These are phyloP conservation scores for Ceryle rudis DNA, from an alignment of 2,797 vertebrate genomes.

Conservation along the genomic window DNA sequence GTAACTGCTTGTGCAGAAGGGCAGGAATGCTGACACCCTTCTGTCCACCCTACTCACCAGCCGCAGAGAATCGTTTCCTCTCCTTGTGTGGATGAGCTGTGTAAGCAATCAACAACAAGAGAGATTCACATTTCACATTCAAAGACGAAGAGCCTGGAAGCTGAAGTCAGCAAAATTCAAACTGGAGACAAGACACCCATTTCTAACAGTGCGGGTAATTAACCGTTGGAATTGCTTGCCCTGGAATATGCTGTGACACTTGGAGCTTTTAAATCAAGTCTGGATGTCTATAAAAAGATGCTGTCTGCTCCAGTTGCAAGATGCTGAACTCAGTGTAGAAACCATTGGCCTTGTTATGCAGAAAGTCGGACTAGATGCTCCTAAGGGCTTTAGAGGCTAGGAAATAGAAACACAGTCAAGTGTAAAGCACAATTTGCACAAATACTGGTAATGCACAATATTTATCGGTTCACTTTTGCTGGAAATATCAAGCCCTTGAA, in stretches of 20 bases:
- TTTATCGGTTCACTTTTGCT: background rate
- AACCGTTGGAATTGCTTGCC: background rate
- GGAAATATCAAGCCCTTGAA: background rate
- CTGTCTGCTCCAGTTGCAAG: background rate
- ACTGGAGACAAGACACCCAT: background rate
- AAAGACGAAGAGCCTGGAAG: background rate
- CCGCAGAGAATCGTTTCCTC: background rate
- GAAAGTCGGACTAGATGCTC: background rate
- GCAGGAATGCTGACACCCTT: background rate
- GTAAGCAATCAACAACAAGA: background rate
- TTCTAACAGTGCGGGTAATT: slow-evolving; percentile 25
- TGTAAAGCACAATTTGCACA: background rate
- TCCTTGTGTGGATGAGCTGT: background rate
- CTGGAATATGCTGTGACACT: background rate
- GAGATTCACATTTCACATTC: background rate
- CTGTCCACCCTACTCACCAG: background rate
- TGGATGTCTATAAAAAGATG: background rate
- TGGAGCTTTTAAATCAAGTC: background rate
- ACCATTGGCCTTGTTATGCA: background rate
- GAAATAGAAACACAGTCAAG: background rate
- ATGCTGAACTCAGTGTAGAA: background rate
- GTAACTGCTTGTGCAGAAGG: background rate
- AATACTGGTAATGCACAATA: background rate
- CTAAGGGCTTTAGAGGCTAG: background rate
- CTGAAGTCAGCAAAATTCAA: slow-evolving; percentile 44